Percentiles rank a stretch among this genome's conserved stretches.
These are phyloP conservation scores for Vanessa cardui DNA, from an alignment of 2,888 invertebrate genomes.

Conservation along the genomic window DNA sequence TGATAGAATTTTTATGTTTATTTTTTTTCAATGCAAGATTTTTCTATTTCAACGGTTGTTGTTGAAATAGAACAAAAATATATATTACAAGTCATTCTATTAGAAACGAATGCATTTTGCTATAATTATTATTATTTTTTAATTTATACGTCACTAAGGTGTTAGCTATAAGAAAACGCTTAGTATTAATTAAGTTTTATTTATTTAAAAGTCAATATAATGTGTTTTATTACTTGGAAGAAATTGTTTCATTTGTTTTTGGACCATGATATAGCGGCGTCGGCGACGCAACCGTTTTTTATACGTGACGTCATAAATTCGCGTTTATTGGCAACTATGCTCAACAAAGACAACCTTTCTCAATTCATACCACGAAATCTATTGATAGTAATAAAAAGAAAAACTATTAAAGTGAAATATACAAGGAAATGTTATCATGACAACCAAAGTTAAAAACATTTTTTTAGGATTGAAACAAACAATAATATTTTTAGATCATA, in stretches of 20 bases:
- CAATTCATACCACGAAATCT: too few relatives aligned
- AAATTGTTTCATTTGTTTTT: conserved; percentile 51
- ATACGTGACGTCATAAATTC: too few relatives aligned
- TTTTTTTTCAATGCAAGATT: conserved; percentile 30
- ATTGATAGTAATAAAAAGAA: too few relatives aligned
- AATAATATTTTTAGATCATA: too few relatives aligned
- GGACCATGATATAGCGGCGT: too few relatives aligned
- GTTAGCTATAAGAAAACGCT: conserved; percentile 72
- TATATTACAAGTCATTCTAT: conserved; percentile 45
- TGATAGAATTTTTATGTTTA: conserved; percentile 32
- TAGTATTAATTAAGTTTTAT: conserved; percentile 75
- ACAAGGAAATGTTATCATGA: too few relatives aligned
- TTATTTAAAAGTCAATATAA: conserved; percentile 82
- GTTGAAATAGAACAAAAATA: conserved; percentile 31
- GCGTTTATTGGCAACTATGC: too few relatives aligned
- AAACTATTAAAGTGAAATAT: too few relatives aligned
- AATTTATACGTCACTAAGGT: conserved; percentile 63
- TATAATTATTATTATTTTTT: conserved; percentile 48
- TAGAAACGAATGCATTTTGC: conserved; percentile 65
- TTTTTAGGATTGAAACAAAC: too few relatives aligned
- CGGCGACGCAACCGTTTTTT: too few relatives aligned
- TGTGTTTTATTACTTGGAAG: conserved; percentile 70
- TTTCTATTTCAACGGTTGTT: conserved; percentile 16
- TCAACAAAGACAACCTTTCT: too few relatives aligned
- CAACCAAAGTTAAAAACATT: too few relatives aligned